Percentiles rank a stretch among this genome's conserved stretches.
Conservation (phyloP, 2,797 vertebrate species). For the Fistularia tabacaria region DNA sequence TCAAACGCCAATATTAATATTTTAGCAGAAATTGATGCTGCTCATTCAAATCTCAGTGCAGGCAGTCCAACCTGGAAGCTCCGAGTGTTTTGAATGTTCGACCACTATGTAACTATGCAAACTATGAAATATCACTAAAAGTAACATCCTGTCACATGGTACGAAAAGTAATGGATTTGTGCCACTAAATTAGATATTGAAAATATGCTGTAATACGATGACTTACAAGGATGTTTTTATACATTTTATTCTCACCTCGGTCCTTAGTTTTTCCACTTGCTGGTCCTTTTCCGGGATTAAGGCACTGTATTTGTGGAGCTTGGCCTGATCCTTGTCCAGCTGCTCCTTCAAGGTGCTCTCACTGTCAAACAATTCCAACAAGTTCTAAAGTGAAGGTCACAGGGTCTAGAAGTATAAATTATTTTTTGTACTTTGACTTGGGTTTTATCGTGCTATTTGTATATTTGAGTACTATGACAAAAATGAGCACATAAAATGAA, state of each 20-base stretch:
- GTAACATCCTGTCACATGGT: too few relatives aligned
- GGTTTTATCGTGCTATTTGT: background rate
- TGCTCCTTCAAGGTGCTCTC: slow-evolving; percentile 84
- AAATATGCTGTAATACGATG: background rate
- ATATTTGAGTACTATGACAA: background rate
- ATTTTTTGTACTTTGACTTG: background rate
- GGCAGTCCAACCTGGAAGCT: too few relatives aligned
- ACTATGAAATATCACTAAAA: too few relatives aligned
- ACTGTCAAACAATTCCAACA: slow-evolving; percentile 62
- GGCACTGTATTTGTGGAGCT: slow-evolving; percentile 86
- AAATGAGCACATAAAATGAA: slow-evolving; percentile 50
- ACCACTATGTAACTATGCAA: too few relatives aligned
- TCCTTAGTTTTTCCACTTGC: slow-evolving; percentile 83
- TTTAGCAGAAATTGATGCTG: too few relatives aligned
- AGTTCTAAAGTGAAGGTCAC: background rate
- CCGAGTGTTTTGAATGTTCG: too few relatives aligned
- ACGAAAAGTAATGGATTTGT: too few relatives aligned
- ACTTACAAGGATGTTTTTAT: background rate
- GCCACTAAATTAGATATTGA: too few relatives aligned
- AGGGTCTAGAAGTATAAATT: background rate
- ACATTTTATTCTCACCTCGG: slow-evolving; percentile 74
- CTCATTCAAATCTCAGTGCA: too few relatives aligned
- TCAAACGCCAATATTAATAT: too few relatives aligned
- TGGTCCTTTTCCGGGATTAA: slow-evolving; percentile 89
- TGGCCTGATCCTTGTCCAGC: slow-evolving; percentile 83